Conservation (phyloP, 2,888 invertebrate species). For the Xylota sylvarum region DNA sequence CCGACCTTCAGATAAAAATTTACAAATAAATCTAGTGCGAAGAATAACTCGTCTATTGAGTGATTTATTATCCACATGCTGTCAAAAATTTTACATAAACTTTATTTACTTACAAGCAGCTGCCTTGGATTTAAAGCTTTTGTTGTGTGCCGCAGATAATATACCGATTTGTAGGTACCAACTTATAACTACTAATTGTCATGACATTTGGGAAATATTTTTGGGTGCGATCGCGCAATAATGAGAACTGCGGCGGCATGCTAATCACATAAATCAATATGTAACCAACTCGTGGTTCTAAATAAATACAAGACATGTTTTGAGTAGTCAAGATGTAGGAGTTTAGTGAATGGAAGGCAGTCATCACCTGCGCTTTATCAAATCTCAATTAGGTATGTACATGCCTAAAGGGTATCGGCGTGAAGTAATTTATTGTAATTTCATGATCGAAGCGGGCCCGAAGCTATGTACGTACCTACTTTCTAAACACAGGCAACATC, state of each 20-base stretch:
- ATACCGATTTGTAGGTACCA: not conserved
- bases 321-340: not conserved
- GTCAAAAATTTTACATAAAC: not conserved
- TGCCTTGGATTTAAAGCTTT: not conserved
- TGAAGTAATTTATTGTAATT: too few species aligned
- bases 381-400: too few species aligned
- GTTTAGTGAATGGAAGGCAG: too few species aligned
- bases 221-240: not conserved
- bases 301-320: not conserved
- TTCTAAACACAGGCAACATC: too few species aligned
- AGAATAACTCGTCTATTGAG: not conserved
- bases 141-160: not conserved
- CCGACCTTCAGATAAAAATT: conserved; percentile 11
- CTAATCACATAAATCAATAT: not conserved
- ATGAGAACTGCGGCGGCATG: not conserved
- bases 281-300: not conserved
- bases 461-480: too few species aligned
- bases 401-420: too few species aligned
- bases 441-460: too few species aligned
- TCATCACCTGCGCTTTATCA: too few species aligned
- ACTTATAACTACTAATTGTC: not conserved
- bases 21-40: not conserved
- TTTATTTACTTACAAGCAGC: not conserved
- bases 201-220: not conserved
- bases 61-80: not conserved